Conservation (phyloP, 2,113 vertebrate species). For the Cyanocitta stelleri region DNA sequence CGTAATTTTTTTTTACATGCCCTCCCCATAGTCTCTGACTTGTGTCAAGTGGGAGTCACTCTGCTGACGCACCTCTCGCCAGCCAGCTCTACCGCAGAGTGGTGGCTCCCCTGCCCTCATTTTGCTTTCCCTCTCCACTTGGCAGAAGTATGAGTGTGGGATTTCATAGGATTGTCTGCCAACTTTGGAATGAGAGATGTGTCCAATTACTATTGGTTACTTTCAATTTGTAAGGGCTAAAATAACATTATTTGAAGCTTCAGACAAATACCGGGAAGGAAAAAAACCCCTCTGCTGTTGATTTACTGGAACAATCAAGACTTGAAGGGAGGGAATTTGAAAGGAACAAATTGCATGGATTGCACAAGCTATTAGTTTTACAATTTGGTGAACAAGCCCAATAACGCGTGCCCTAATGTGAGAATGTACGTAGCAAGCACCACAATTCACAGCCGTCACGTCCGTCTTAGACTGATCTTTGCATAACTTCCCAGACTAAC, state of each 20-base stretch:
- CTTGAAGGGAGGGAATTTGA: conserved; percentile 19
- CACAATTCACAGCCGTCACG: neutral
- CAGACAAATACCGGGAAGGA: conserved; percentile 38
- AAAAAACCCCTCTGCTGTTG: neutral
- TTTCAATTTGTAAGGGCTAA: neutral
- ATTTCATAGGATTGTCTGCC: conserved; percentile 21
- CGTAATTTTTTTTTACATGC: neutral
- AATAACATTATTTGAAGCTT: conserved; percentile 44
- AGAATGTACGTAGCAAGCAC: neutral
- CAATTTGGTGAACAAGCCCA: neutral
- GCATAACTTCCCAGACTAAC: neutral
- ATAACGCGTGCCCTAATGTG: neutral
- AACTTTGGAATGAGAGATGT: conserved; percentile 17
- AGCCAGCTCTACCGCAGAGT: neutral
- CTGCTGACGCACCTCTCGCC: neutral
- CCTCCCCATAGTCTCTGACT: neutral
- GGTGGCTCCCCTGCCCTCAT: neutral
- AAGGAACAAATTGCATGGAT: conserved; percentile 18
- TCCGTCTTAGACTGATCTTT: neutral
- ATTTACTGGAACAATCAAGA: conserved; percentile 45
- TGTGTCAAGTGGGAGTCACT: neutral
- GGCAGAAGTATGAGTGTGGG: neutral
- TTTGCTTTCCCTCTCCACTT: neutral
- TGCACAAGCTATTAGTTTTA: conserved; percentile 24
- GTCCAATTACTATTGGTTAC: conserved; percentile 7